Evolutionary conservation across 2,888 invertebrate genomes (phyloP), one percentile per base, ranked within the genome.

Genomic region (Monopis laevigella): DNA sequence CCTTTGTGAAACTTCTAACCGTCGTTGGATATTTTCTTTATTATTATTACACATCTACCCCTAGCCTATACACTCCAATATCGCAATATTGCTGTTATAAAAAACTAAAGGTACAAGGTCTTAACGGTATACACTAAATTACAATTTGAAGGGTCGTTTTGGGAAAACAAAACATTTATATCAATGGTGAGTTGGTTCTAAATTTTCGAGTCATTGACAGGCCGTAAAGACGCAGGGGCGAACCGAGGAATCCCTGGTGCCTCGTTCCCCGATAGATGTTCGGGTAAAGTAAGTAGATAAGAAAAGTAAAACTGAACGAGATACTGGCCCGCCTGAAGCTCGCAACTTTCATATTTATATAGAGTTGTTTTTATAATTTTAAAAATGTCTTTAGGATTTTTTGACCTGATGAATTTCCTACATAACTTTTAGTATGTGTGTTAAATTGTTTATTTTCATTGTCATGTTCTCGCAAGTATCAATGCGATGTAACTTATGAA

Each of bases 101-200:
- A n/a, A n/a, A n/a, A n/a, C n/a, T n/a, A n/a, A n/a, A 36, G 36
- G 28, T 27, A 24, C 40, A 40, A 29, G n/a, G 24, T 27, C 16
- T 40, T 40, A 40, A 40, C 26, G 39, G 27, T 7, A 28, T 43
- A 54, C 61, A 70, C 66, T 80, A 80, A 77, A 78, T 77, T 70
- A 77, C 80, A 71, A 75, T 77, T 68, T 63, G 62, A 67, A 71
- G 63, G 66, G 70, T 61, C 65, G 74, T 71, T 73, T 71, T 69
- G 78, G 78, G 80, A 70, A 64, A 77, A 77, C 77, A 77, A 78
- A 80, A 80, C 80, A 80, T 80, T 80, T 75, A 78, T 80, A 75
- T 78, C 78, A 80, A 80, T 78, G 78, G 80, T 53, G 60, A 63
- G 61, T 51, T 64, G 67, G 74, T 70, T 77, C 74, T 75, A 77